Percentiles rank a stretch among this genome's conserved stretches.
Conservation (phyloP, 2,888 invertebrate species). For the Zhuqinia jingwanae region DNA sequence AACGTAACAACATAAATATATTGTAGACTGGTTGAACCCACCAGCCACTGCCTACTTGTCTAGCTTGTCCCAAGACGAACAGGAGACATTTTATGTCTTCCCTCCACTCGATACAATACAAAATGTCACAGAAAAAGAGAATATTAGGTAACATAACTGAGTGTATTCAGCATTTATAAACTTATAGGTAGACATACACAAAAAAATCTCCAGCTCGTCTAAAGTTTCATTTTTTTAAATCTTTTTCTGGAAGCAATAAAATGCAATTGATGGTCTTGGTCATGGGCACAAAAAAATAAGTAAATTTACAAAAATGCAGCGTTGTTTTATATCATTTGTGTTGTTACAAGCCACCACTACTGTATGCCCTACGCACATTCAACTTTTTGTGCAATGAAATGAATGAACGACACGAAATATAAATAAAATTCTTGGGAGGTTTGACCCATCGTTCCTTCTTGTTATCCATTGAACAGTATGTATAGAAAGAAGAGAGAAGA, state of each 20-base stretch:
- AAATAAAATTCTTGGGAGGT: constrained; percentile 50
- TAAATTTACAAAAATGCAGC: neutral
- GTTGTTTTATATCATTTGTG: neutral
- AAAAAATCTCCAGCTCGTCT: neutral
- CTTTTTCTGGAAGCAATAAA: neutral
- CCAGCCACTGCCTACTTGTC: constrained; percentile 40
- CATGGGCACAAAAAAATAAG: constrained; percentile 27
- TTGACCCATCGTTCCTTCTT: constrained; percentile 36
- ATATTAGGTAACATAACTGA: constrained; percentile 42
- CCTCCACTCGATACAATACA: neutral
- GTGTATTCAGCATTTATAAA: too few species aligned
- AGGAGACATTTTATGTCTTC: constrained; percentile 6
- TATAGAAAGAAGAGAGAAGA: neutral
- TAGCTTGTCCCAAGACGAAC: constrained; percentile 27
- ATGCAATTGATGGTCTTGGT: constrained; percentile 6
- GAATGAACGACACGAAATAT: constrained; percentile 31
- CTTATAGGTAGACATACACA: too few species aligned
- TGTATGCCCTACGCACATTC: neutral
- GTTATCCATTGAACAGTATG: neutral
- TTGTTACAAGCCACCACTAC: neutral
- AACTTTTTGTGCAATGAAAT: neutral
- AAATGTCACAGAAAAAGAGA: neutral
- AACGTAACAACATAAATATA: neutral
- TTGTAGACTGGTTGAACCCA: neutral
- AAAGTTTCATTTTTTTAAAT: constrained; percentile 21